phyloP scores from a whole-genome alignment of 1,140 invertebrate species.

The Amphibalanus amphitrite region DNA sequence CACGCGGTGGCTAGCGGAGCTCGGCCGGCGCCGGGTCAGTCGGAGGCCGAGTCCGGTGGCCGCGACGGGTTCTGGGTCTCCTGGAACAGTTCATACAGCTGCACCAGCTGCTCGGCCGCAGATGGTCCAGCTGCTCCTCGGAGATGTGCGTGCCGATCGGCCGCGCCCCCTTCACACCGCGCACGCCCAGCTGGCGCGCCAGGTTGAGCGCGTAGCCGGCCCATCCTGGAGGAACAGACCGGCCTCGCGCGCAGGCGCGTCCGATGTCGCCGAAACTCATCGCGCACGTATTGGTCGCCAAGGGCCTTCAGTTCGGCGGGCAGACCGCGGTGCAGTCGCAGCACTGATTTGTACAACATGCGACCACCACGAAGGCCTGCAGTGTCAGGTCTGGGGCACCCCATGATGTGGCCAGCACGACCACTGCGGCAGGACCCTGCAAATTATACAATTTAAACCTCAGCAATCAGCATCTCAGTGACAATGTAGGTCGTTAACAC shows the following conservation, averaged over 20 bases:
- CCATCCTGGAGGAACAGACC: slow-evolving; percentile 73
- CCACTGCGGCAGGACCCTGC: too few species aligned
- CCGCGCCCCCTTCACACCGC: slow-evolving; percentile 33
- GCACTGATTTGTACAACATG: slow-evolving; percentile 69
- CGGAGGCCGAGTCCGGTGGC: too few species aligned
- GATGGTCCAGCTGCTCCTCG: slow-evolving; percentile 41
- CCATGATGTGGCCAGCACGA: too few species aligned
- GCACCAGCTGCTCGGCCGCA: slow-evolving; percentile 58
- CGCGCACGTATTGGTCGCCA: slow-evolving; percentile 60
- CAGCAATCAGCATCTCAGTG: too few species aligned
- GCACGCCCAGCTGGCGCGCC: slow-evolving; percentile 48
- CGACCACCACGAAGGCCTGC: slow-evolving; percentile 48
- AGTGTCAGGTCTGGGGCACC: slow-evolving; percentile 24
- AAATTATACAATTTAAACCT: too few species aligned
- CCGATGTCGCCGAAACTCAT: slow-evolving; percentile 78
- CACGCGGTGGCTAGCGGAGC: too few species aligned
- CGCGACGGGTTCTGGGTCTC: too few species aligned
- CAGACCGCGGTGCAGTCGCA: slow-evolving; percentile 63
- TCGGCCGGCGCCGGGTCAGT: too few species aligned
- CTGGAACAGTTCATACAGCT: slow-evolving; percentile 57
- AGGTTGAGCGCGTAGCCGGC: slow-evolving; percentile 57
- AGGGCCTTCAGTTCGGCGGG: slow-evolving; percentile 45
- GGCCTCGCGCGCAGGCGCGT: slow-evolving; percentile 47
- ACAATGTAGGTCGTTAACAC: too few species aligned
- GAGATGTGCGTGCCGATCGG: slow-evolving; percentile 40